Evolutionary conservation across 30 jellyfish, hydroid and myxozoan genomes (phyloP), one percentile per base, ranked within the genome.

Genomic region (Cassiopea xamachana): DNA sequence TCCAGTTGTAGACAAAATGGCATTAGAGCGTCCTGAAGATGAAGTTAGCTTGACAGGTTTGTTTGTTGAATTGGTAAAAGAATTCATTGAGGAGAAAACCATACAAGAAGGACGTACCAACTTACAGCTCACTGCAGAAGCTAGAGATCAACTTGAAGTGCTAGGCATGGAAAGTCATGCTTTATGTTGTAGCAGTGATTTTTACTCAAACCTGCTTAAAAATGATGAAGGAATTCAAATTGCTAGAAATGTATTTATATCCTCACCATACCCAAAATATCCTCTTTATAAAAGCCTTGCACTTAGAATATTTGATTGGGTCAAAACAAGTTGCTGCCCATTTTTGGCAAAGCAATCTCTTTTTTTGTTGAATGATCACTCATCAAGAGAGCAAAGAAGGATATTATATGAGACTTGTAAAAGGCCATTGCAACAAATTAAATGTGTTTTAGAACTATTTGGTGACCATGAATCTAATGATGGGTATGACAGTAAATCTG

Each of bases 341-440:
- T 87, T 87, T 60, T 59, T 64, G 0, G 8, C 72, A 17, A 50
- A 80, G 47, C 10, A 19, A 1, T 13, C 94, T 1, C 50, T 87
- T 79, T 13, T 89, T 0, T 68, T 87, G 50, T 44, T 87, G n/a
- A 79, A 76, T 48, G 94, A 87, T 19, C 89, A 87, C 2, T 14
- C 75, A 48, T 87, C 94, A 1, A 78, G 69, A 60, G 94, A 87
- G 17, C 77, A 43, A 6, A 76, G 94, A 13, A 84, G 67, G 0
- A 8, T 44, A 27, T 78, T 87, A 15, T 49, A 70, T 7, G 80
- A 46, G 27, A n/a, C 67, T 45, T 87, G 94, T 48, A 45, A 87
- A 27, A 84, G 82, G 48, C 43, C 43, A 12, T 17, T 87, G 27
- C 70, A 77, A 9, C 46, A 44, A 43, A 60, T 87, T 1, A 77